Evolutionary conservation across 2,888 invertebrate species (phyloP), one percentile per base, ranked within the genome.

Genomic region (Keiferia lycopersicella): DNA sequence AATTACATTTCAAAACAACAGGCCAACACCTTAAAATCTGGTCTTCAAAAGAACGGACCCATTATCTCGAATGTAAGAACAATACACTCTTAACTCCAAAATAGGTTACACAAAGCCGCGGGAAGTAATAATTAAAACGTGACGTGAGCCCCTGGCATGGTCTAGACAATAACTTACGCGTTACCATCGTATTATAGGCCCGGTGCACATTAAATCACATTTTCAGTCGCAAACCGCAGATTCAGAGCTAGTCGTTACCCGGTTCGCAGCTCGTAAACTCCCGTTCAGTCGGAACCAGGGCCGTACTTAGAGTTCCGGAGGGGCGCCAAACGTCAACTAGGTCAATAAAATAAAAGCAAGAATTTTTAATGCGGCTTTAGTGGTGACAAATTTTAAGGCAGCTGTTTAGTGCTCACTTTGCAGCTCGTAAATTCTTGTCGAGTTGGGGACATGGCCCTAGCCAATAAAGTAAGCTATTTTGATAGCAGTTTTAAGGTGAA

Each of bases 201-300:
- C 30, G 64, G 67, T 65, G 48, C 64, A 68, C 69, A 71, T 67
- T 75, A 73, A 74, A 76, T 77, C 69, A 71, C 69, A 64, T 68
- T 64, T 65, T 65, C 56, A 65, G 65, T 63, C 48, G 59, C 60
- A 56, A 57, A 63, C 66, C 64, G 68, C 65, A 62, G 62, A 62
- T 30, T 60, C 64, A 62, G 64, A 41, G 61, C 53, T 41, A 61
- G 60, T 64, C 67, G 71, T 67, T 70, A 71, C 68, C 68, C 71
- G 65, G 74, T 73, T 76, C 71, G 68, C 70, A 67, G 66, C 67
- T 74, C 68, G 70, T 71, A 75, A 72, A 69, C 70, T 66, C 30
- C 16, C 41, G 39, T 34, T 38, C 45, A 61, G 62, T 53, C 53
- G 20, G 61, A 51, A 10, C 20, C 51, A 22, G 51, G 22, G 51